Percentiles rank a stretch among this genome's conserved stretches.
Evolutionary conservation across 2,888 invertebrate species (phyloP).

Genomic region (Cheilosia urbana): DNA sequence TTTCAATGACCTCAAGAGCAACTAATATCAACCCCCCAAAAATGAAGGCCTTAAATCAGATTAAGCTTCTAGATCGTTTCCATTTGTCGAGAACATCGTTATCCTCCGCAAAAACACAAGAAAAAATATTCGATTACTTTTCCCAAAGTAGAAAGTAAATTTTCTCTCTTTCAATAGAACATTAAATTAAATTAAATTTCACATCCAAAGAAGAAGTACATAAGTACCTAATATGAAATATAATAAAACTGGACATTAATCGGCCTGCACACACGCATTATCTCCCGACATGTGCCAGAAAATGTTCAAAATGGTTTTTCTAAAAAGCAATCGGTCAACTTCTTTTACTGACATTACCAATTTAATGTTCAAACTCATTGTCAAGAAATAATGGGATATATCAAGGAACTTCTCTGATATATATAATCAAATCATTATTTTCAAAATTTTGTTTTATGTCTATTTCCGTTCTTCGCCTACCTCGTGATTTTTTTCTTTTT

Average conservation of each 20-base stretch:
- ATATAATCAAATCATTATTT: conserved; percentile 23
- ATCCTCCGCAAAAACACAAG: background rate
- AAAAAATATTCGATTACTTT: background rate
- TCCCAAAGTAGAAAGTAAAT: background rate
- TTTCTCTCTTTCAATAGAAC: too few relatives aligned
- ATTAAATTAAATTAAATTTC: background rate
- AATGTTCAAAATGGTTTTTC: conserved; percentile 3
- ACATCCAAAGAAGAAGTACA: background rate
- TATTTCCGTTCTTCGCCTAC: background rate
- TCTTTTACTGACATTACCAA: background rate
- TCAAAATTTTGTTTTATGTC: background rate
- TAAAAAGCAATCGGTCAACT: background rate
- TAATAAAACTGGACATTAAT: background rate
- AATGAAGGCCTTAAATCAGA: background rate
- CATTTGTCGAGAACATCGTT: background rate
- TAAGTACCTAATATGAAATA: background rate
- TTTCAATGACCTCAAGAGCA: background rate
- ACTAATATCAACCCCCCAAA: background rate
- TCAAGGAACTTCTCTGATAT: background rate
- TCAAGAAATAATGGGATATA: background rate
- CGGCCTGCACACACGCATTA: background rate
- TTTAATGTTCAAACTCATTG: background rate
- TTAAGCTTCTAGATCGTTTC: background rate
- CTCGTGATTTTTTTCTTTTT: background rate
- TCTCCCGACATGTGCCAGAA: background rate